Base-by-base conservation (phyloP, 2,113 vertebrate genomes). In the Scomber scombrus region DNA sequence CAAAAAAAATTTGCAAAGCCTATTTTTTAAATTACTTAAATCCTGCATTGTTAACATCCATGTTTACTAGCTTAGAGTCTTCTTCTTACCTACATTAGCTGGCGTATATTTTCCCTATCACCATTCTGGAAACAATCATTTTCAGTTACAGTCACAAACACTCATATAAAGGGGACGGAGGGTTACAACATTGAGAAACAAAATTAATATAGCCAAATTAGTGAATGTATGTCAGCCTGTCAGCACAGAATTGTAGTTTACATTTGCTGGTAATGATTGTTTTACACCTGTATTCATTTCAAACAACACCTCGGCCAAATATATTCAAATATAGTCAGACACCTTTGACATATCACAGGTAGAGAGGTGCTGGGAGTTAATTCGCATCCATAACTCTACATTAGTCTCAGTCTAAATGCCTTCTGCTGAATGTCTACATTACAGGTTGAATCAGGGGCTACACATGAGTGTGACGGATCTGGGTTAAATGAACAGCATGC, bases 361-460 rank as follows among this genome's bases (percentile, higher is more conserved):
- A 61, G 57, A 69, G 66, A 86, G 80, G 82, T 80, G 82, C 66
- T 66, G 56, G 69, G 54, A 78, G 81, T 82, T 84, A 75, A 88
- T 90, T 78, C 60, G 16, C 78, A 62, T 77, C 52, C 56, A 84
- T 91, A 88, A 88, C 75, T 84, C 65, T 60, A 52, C 77, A 86
- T 90, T 88, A 71, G 88, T 88, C 85, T 82, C 89, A 87, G 85
- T 82, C 73, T 65, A 74, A 26, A 78, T 73, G 69, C 84, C 34
- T 77, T 50, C 78, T 86, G 85, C 77, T 89, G 80, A 85, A 88
- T 84, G 87, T 89, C 90, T 92, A 89, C 82, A 90, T 93, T 91
- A 91, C 88, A 85, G 77, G 88, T 88, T 88, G 80, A 85, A 87
- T 85, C 80, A 13, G 84, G 52, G 91, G 84, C 87, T 87, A 81